Evolutionary conservation across 2,113 vertebrate genomes (phyloP), one percentile per base, ranked within the genome.

Genomic region (Myotis yumanensis): DNA sequence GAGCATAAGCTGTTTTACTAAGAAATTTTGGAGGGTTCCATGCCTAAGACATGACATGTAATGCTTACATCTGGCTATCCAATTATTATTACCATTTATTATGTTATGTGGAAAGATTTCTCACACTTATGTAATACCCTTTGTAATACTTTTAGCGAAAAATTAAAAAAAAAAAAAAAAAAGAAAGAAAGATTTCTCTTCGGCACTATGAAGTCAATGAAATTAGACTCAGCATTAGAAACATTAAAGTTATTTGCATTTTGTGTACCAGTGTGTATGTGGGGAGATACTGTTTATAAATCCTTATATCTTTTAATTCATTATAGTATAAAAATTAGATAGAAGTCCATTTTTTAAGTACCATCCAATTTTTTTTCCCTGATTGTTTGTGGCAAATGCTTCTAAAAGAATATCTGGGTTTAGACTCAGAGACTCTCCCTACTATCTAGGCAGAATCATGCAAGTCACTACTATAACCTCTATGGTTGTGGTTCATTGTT

Each of bases 281-380:
- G n/a, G 5, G 52, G 30, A 64, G 81, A 16, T 43, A 32, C 32
- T 54, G 25, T 85, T 81, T 76, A 30, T 76, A 84, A 84, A 73
- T 84, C 17, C 8, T 62, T 84, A 5, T 69, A 59, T 77, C 88
- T 89, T 52, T 89, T 71, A 77, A 77, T 92, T 92, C 40, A 83
- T 84, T 35, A 77, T 64, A 69, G 25, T 51, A 71, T 69, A 69
- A 76, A 69, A 86, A 48, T 88, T 59, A 68, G 46, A 57, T 52
- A 87, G n/a, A 87, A 87, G 40, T 76, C 76, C 46, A 87, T 48
- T 76, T 66, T 88, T 92, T 62, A 37, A 87, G 77, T 30, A 64
- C 62, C 32, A 51, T 89, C 11, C n/a, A 40, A 5, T 51, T 71
- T 72, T 84, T 80, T 71, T 62, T 32, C 17, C 10, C 51, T 40